Conservation (phyloP, 2,797 vertebrate genomes). For the Lacerta agilis region DNA sequence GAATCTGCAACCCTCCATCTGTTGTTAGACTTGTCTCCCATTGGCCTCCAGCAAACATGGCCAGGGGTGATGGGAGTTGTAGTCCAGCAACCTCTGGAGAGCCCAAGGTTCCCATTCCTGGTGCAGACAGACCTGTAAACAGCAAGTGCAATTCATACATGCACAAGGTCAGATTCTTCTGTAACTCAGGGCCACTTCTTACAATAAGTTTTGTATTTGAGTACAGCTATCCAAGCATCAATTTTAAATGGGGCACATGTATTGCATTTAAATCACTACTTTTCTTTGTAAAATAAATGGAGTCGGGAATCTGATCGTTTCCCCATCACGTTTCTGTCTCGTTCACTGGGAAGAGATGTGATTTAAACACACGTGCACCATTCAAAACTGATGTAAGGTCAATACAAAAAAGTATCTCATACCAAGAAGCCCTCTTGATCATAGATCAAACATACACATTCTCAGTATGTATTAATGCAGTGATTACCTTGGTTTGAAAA, state of each 20-base stretch:
- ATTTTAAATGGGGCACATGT: not conserved
- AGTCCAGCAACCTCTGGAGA: too few species aligned
- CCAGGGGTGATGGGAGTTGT: too few species aligned
- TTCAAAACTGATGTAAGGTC: conserved; percentile 9
- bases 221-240: not conserved
- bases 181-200: conserved; percentile 2
- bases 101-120: too few species aligned
- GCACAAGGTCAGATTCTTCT: conserved; percentile 30
- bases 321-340: not conserved
- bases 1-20: too few species aligned
- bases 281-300: conserved; percentile 1
- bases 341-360: not conserved
- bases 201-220: not conserved
- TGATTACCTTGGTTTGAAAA: conserved; percentile 80
- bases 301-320: not conserved
- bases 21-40: too few species aligned
- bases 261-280: conserved; percentile 1
- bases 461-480: conserved; percentile 73
- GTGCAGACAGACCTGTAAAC: conserved; percentile 45
- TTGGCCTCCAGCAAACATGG: too few species aligned
- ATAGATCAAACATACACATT: conserved; percentile 68
- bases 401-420: not conserved
- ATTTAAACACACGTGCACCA: not conserved
- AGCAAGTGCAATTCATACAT: conserved; percentile 59
- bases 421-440: conserved; percentile 30